Conservation (phyloP, 2,888 invertebrate species). For the Apantesis nais region DNA sequence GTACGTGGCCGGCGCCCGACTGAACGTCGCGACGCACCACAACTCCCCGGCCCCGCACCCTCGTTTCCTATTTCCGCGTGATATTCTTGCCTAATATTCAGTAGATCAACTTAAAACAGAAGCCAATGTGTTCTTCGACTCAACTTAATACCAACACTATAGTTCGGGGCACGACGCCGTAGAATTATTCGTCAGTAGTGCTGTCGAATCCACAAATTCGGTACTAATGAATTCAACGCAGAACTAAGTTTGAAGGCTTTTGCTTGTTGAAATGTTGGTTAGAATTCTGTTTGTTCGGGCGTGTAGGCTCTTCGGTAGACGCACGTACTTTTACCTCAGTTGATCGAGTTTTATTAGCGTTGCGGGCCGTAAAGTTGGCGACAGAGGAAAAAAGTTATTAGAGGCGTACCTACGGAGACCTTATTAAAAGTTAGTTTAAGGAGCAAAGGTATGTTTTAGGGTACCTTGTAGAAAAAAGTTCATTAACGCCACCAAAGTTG, state of each 20-base stretch:
- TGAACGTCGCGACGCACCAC: slow-evolving; percentile 69
- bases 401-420: slow-evolving; percentile 48
- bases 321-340: slow-evolving; percentile 51
- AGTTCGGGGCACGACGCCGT: slow-evolving; percentile 26
- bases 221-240: slow-evolving; percentile 26
- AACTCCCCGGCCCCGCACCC: slow-evolving; percentile 48
- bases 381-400: slow-evolving; percentile 67
- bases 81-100: slow-evolving; percentile 36
- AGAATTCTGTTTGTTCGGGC: slow-evolving; percentile 28
- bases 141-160: slow-evolving; percentile 33
- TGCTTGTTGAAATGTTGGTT: slow-evolving; percentile 11
- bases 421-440: slow-evolving; percentile 64
- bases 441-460: slow-evolving; percentile 28
- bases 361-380: slow-evolving; percentile 65
- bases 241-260: slow-evolving; percentile 4
- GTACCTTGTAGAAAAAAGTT: slow-evolving; percentile 33
- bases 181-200: slow-evolving; percentile 19
- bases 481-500: slow-evolving; percentile 28
- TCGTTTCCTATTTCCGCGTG: slow-evolving; percentile 44
- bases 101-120: slow-evolving; percentile 44
- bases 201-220: slow-evolving; percentile 26
- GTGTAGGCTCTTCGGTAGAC: slow-evolving; percentile 30
- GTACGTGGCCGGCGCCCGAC: slow-evolving; percentile 82
- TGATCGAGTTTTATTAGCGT: slow-evolving; percentile 75
- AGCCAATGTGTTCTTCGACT: slow-evolving; percentile 26